phyloP scores from a whole-genome alignment of 2,888 invertebrate species.

The Macroteleia sp. region DNA sequence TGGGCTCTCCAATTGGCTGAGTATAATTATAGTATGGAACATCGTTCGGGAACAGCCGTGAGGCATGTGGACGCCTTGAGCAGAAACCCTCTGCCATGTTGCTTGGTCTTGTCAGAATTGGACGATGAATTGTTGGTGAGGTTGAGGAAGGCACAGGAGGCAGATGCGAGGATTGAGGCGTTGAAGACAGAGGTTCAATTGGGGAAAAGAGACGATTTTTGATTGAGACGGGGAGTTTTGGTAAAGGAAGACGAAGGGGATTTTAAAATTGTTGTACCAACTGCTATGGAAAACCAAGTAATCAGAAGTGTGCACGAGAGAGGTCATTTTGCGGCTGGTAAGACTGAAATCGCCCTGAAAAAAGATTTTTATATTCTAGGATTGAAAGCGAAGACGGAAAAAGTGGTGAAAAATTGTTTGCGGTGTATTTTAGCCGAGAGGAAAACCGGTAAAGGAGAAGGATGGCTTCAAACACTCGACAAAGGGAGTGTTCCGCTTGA shows the following conservation, averaged over 20 bases:
- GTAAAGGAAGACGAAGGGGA: neutral
- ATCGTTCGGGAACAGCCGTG: conserved; percentile 22
- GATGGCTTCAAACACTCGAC: neutral
- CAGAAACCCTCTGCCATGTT: conserved; percentile 9
- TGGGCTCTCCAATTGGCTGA: conserved; percentile 12
- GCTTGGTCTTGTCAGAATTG: conserved; percentile 1
- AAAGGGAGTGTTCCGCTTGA: neutral
- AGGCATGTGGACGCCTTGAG: conserved; percentile 22
- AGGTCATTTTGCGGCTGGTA: neutral
- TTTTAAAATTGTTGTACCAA: neutral
- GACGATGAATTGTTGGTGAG: conserved; percentile 2
- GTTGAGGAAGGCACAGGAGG: conserved; percentile 14
- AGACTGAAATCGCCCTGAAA: neutral
- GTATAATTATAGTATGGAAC: conserved; percentile 25
- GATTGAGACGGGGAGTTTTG: neutral
- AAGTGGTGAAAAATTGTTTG: neutral
- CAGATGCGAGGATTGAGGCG: neutral
- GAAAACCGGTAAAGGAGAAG: neutral
- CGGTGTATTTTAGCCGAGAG: conserved; percentile 1
- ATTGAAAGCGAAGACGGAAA: neutral
- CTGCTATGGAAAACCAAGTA: neutral
- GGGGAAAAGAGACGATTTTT: neutral
- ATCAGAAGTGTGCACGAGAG: neutral
- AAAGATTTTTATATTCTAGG: neutral
- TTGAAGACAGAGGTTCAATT: neutral